Conservation (phyloP, 2,113 vertebrate species). For the Bolborhynchus lineola region DNA sequence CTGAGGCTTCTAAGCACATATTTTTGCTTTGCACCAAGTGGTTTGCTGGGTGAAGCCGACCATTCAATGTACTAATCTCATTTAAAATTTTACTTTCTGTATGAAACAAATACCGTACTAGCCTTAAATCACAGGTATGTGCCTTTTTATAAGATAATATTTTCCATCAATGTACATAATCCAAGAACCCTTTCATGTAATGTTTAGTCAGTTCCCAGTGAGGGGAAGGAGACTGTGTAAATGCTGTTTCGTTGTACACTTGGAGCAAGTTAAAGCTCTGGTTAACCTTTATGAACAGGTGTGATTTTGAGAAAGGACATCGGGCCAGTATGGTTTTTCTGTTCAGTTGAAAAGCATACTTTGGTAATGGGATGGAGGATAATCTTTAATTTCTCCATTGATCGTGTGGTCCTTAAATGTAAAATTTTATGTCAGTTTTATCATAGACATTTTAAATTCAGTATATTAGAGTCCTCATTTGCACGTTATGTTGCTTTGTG, state of each 20-base stretch:
- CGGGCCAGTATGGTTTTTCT: slow-evolving; percentile 15
- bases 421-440: slow-evolving; percentile 60
- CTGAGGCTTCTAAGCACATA: slow-evolving; percentile 54
- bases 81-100: slow-evolving; percentile 63
- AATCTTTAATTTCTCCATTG: slow-evolving; percentile 31
- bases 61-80: slow-evolving; percentile 49
- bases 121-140: slow-evolving; percentile 87
- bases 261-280: slow-evolving; percentile 40
- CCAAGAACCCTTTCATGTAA: slow-evolving; percentile 37
- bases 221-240: slow-evolving; percentile 8
- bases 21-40: slow-evolving; percentile 62
- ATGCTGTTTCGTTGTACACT: slow-evolving; percentile 31
- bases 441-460: slow-evolving; percentile 68
- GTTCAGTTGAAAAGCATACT: slow-evolving; percentile 4
- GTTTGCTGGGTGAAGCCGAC: slow-evolving; percentile 28
- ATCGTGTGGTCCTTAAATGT: slow-evolving; percentile 40
- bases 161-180: slow-evolving; percentile 68
- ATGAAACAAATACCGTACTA: slow-evolving; percentile 71
- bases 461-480: slow-evolving; percentile 60
- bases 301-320: background rate
- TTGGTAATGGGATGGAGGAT: background rate
- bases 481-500: slow-evolving; percentile 64
- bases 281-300: background rate
- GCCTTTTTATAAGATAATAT: slow-evolving; percentile 82
- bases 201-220: background rate